These are phyloP conservation scores for Brachynemurus nebulosus DNA, from an alignment of 2,888 invertebrate genomes.

Conservation along the genomic window DNA sequence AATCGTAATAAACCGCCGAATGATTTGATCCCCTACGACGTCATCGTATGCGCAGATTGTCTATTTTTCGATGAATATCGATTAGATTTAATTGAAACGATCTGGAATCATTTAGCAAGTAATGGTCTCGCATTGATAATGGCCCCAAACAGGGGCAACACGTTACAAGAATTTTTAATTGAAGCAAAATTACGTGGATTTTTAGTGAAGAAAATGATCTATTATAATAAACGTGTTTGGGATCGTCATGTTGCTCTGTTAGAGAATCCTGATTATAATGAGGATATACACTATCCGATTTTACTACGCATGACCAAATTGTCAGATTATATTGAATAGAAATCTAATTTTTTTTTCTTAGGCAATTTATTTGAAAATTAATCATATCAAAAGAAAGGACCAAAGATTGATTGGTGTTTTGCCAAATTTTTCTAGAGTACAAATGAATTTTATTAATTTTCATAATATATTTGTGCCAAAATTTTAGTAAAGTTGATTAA, in stretches of 20 bases:
- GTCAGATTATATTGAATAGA: not conserved
- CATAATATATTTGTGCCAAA: conserved; percentile 2
- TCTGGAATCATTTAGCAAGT: conserved; percentile 44
- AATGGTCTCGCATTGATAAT: conserved; percentile 56
- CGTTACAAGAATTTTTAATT: conserved; percentile 51
- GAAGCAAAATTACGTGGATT: conserved; percentile 46
- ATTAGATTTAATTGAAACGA: conserved; percentile 48
- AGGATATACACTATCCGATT: conserved; percentile 58
- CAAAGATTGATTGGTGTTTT: not conserved
- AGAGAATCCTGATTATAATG: conserved; percentile 45
- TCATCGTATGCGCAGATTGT: conserved; percentile 66
- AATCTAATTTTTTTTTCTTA: not conserved
- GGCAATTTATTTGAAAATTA: too few species aligned
- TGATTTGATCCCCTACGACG: conserved; percentile 40
- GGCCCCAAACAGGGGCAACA: conserved; percentile 60
- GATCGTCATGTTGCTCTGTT: conserved; percentile 47
- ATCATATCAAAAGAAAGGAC: too few species aligned
- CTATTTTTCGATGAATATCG: conserved; percentile 64
- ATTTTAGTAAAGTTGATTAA: too few species aligned
- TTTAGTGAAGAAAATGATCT: conserved; percentile 37
- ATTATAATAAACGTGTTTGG: conserved; percentile 54
- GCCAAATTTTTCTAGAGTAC: conserved; percentile 1
- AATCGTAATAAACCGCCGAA: conserved; percentile 27
- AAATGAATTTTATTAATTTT: not conserved
- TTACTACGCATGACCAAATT: conserved; percentile 30